These are phyloP conservation scores for Tiliacea aurago DNA, from an alignment of 2,888 invertebrate genomes.

Conservation along the genomic window DNA sequence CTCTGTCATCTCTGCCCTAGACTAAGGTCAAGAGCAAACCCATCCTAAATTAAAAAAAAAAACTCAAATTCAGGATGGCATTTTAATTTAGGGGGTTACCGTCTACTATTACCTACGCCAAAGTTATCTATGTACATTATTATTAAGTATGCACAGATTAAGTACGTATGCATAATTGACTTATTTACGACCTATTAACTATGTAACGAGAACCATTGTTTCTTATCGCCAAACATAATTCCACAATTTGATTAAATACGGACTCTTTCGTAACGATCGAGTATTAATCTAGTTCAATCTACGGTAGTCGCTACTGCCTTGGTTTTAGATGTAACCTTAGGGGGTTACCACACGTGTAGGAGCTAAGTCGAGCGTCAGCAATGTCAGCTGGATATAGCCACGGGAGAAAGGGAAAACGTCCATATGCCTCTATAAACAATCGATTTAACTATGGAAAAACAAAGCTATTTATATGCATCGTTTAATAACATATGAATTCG, in stretches of 20 bases:
- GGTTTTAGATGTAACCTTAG: constrained; percentile 3
- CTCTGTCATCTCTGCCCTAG: too few species aligned
- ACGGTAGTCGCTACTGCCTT: not conserved
- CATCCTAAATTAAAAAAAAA: too few species aligned
- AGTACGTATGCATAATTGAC: not conserved
- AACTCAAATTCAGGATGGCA: too few species aligned
- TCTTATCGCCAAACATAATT: not conserved
- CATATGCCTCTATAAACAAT: not conserved
- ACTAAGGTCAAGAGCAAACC: too few species aligned
- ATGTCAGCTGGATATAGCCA: constrained; percentile 11
- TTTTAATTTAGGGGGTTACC: not conserved
- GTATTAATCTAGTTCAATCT: constrained; percentile 11
- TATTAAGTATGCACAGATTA: not conserved
- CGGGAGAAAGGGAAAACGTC: not conserved
- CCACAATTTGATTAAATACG: not conserved
- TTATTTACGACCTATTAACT: constrained; percentile 2
- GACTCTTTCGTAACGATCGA: constrained; percentile 1
- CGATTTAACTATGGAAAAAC: too few species aligned
- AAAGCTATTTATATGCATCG: too few species aligned
- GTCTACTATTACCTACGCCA: not conserved
- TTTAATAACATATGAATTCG: too few species aligned
- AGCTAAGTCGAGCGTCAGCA: not conserved
- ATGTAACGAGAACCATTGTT: not conserved
- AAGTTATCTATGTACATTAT: not conserved
- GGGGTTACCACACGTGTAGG: constrained; percentile 4